Evolutionary conservation across 2,888 invertebrate genomes (phyloP).

Genomic region (Hypolimnas misippus): DNA sequence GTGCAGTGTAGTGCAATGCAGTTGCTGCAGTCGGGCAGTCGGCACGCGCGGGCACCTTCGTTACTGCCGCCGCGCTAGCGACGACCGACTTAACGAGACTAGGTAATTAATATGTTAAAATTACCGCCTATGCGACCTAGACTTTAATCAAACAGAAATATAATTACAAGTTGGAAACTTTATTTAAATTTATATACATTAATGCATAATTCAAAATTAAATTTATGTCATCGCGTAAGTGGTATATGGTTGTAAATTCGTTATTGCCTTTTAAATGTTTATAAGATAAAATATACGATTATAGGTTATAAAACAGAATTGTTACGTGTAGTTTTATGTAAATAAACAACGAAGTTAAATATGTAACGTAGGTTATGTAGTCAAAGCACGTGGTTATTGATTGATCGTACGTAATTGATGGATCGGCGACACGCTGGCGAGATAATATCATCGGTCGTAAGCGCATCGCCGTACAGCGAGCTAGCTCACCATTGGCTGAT

Average conservation of each 20-base stretch:
- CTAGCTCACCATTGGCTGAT: slow-evolving; percentile 72
- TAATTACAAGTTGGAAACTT: neutral
- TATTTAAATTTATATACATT: too few relatives aligned
- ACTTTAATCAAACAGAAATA: neutral
- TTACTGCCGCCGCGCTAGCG: slow-evolving; percentile 23
- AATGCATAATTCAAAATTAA: too few relatives aligned
- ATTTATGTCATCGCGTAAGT: too few relatives aligned
- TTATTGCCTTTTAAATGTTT: too few relatives aligned
- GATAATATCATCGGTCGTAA: slow-evolving; percentile 55
- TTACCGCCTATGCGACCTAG: neutral
- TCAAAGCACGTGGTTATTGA: slow-evolving; percentile 69
- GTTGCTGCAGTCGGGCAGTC: slow-evolving; percentile 53
- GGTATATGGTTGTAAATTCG: too few relatives aligned
- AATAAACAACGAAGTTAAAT: neutral
- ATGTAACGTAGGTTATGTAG: slow-evolving; percentile 44
- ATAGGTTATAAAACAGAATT: neutral
- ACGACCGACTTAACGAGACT: slow-evolving; percentile 8
- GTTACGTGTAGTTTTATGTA: neutral
- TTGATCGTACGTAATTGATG: slow-evolving; percentile 77
- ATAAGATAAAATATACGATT: too few relatives aligned
- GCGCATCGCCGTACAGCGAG: slow-evolving; percentile 58
- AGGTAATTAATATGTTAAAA: slow-evolving; percentile 12
- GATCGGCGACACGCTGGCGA: slow-evolving; percentile 71
- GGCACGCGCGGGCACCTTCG: slow-evolving; percentile 65
- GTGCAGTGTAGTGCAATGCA: slow-evolving; percentile 57